Conservation (phyloP, 1,140 invertebrate species). For the Cotesia chilonis region DNA sequence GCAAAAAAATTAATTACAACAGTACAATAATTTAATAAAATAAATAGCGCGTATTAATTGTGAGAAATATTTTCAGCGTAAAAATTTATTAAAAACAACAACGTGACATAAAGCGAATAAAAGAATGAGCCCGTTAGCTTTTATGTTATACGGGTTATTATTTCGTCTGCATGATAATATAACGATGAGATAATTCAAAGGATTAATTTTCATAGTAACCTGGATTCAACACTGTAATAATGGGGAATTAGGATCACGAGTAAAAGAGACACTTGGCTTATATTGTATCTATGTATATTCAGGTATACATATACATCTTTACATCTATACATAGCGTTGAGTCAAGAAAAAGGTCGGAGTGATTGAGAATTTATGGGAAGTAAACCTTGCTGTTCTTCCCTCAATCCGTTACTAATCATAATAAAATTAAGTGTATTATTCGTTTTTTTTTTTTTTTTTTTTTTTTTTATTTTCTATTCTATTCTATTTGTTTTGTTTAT, state of each 20-base stretch:
- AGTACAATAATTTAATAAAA: neutral
- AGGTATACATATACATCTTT: neutral
- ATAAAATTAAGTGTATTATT: neutral
- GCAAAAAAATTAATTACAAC: too few relatives aligned
- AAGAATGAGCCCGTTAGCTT: constrained; percentile 21
- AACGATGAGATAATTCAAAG: constrained; percentile 29
- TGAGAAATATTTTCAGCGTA: neutral
- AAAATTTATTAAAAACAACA: constrained; percentile 6
- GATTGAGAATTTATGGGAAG: constrained; percentile 35
- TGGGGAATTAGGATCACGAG: constrained; percentile 26
- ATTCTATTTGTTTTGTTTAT: constrained; percentile 18
- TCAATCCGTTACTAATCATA: constrained; percentile 28
- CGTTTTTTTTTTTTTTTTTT: constrained; percentile 11
- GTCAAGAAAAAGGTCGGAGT: constrained; percentile 12
- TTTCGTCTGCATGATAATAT: neutral
- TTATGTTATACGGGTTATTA: neutral
- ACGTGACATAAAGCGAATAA: constrained; percentile 19
- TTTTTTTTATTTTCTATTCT: neutral
- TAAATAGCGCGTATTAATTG: neutral
- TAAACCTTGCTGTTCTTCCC: constrained; percentile 37
- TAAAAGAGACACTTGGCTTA: neutral
- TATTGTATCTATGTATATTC: neutral
- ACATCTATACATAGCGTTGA: neutral
- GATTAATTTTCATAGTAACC: constrained; percentile 19
- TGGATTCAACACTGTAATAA: constrained; percentile 22